Evolutionary conservation across 2,113 vertebrate genomes (phyloP).

Genomic region (western clawed frog (Xenopus tropicalis)): DNA sequence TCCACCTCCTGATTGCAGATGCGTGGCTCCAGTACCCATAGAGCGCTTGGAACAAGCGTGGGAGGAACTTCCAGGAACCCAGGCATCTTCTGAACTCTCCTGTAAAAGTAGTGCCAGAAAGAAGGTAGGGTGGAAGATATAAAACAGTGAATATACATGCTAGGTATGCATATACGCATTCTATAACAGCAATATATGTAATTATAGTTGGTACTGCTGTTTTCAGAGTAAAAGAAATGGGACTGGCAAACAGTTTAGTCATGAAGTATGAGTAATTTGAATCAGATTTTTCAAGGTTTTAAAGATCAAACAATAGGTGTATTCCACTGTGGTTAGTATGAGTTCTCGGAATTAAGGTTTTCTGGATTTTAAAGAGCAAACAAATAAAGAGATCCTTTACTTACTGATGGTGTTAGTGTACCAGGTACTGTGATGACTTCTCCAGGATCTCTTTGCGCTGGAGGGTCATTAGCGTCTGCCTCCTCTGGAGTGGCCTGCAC

Average conservation of each 20-base stretch:
- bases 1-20: constrained; percentile 92
- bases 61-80: constrained; percentile 69
- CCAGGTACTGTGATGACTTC: constrained; percentile 53
- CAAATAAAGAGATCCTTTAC: constrained; percentile 39
- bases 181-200: not conserved
- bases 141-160: not conserved
- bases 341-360: not conserved
- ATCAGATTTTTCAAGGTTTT: too few relatives aligned
- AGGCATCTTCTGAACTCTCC: constrained; percentile 78
- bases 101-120: constrained; percentile 57
- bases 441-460: constrained; percentile 30
- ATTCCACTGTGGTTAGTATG: too few relatives aligned
- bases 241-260: too few relatives aligned
- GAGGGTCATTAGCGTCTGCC: constrained; percentile 30
- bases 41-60: constrained; percentile 67
- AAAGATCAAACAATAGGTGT: too few relatives aligned
- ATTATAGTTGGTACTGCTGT: not conserved
- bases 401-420: constrained; percentile 59
- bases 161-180: not conserved
- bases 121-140: constrained; percentile 30
- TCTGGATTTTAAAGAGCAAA: not conserved
- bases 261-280: too few relatives aligned
- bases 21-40: constrained; percentile 67
- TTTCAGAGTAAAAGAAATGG: too few relatives aligned
- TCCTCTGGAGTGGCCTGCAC: constrained; percentile 58